These are phyloP conservation scores for Mus spretus DNA, from an alignment of 2,797 vertebrate species.

Conservation along the genomic window DNA sequence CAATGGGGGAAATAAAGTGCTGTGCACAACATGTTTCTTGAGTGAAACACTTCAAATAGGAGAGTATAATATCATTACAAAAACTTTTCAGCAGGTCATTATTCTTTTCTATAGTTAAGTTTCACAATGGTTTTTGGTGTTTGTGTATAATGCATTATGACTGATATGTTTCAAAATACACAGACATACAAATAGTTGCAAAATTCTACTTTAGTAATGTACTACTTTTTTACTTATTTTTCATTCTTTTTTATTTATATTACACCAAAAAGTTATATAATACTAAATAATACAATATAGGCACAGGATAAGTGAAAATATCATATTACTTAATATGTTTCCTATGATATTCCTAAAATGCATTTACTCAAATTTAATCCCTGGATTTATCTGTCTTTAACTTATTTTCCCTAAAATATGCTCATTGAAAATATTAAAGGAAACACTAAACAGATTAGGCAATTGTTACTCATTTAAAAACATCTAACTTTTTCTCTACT, in stretches of 20 bases:
- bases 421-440: neutral
- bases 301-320: neutral
- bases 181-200: neutral
- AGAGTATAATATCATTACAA: neutral
- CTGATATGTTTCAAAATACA: neutral
- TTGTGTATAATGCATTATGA: neutral
- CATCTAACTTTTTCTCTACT: neutral
- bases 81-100: neutral
- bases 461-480: neutral
- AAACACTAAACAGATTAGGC: neutral
- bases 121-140: neutral
- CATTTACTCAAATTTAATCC: conserved; percentile 23
- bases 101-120: neutral
- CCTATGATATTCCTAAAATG: neutral
- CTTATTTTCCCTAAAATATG: neutral
- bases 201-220: neutral
- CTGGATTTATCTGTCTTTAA: neutral
- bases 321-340: neutral
- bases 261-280: neutral
- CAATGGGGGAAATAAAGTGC: conserved; percentile 17
- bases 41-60: conserved; percentile 39
- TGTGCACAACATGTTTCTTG: neutral
- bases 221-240: neutral
- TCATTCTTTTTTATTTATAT: neutral
- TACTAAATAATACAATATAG: neutral